Base-by-base conservation (phyloP, 2,888 invertebrate genomes). In the Tineola bisselliella region DNA sequence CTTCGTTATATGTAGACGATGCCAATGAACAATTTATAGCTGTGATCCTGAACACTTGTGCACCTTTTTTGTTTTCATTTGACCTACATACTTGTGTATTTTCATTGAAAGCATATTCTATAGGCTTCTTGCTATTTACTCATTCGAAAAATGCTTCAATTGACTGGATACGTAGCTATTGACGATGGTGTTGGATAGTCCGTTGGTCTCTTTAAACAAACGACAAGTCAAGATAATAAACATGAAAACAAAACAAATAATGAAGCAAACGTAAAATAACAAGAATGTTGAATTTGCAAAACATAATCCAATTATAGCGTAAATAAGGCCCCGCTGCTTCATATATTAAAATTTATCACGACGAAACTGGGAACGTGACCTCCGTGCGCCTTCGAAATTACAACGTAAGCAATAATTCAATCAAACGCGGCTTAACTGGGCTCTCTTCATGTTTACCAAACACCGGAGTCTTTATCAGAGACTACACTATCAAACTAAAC, bases 351-450 rank as follows among this genome's bases (percentile, higher is more conserved):
- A 56, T 57, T 31, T 60, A 60, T 65, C 64, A 69, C 68, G 73
- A 70, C 74, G 25, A 76, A 72, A 68, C 69, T 64, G 67, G 70
- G 66, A 70, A 81, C 81, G 81, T 79, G 80, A 75, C 76, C 74
- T 67, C 68, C 64, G 65, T 68, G 65, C 69, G 69, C 70, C 68
- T 72, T 68, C 71, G 67, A 77, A 75, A 77, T 79, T 76, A 75
- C 72, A 73, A 71, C 69, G 71, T 72, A 73, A 75, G 79, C 78
- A 77, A 82, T 86, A 84, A 82, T 82, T 86, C 84, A 87, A 87
- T 87, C 84, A 84, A 73, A 71, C 72, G 67, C 65, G 78, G 82
- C 81, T 86, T 84, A 82, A 72, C 70, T 66, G 69, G 70, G 60
- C 60, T 60, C 73, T 72, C 74, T 68, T 69, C 65, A 65, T 84